These are phyloP conservation scores for Melopsittacus undulatus DNA, from an alignment of 2,797 vertebrate genomes.

Conservation along the genomic window DNA sequence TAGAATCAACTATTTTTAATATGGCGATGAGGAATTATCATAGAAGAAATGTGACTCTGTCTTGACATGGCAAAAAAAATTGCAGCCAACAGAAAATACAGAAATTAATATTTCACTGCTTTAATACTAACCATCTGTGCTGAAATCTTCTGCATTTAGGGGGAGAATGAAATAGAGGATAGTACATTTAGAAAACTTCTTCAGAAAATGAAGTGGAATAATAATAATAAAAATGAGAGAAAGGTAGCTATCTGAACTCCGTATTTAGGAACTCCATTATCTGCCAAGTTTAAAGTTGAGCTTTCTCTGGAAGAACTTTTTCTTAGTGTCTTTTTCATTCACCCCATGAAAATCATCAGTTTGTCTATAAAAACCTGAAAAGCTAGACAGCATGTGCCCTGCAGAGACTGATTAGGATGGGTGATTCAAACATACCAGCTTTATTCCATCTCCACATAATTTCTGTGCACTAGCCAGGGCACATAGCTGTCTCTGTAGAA, in stretches of 20 bases:
- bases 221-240: neutral
- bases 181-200: neutral
- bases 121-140: neutral
- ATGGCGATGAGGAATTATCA: neutral
- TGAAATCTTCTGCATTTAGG: neutral
- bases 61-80: neutral
- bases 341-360: neutral
- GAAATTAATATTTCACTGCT: neutral
- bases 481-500: neutral
- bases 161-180: neutral
- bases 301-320: neutral
- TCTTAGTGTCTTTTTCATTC: neutral
- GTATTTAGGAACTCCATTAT: neutral
- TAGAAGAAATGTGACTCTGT: neutral
- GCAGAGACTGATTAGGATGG: neutral
- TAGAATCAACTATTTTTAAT: neutral
- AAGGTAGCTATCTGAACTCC: neutral
- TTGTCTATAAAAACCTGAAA: neutral
- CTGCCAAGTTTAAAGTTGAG: neutral
- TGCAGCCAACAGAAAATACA: neutral
- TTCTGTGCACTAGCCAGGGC: neutral
- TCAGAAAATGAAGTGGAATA: neutral
- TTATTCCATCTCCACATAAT: neutral
- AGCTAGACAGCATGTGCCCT: neutral
- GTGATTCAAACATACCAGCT: neutral